Base-by-base conservation (phyloP, 2,888 invertebrate genomes). In the Hipparchia semele region DNA sequence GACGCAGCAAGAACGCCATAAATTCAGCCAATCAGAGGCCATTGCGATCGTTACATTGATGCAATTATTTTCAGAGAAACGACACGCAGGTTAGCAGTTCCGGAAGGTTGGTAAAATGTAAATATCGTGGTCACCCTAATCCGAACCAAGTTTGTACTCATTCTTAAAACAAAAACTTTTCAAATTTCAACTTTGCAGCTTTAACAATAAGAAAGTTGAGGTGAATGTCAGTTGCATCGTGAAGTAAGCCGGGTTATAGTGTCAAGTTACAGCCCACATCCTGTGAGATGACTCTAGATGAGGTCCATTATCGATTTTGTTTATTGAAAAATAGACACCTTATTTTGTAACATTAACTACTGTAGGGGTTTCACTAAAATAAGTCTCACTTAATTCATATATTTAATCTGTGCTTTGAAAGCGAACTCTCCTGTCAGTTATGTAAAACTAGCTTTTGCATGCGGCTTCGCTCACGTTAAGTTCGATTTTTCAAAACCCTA, bases 211-310 rank as follows among this genome's bases (percentile, higher is more conserved):
- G 68, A 69, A 2, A 39, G 8, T 61, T 10, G 9, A 23, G 23
- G 60, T 67, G n/a, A 45, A 23, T n/a, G n/a, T 68, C 51, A 10
- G 61, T 10, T 56, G 33, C 49, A 73, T 60, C 49, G 13, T 66
- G 60, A 45, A 58, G 59, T 73, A 73, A 53, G 75, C 75, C 59
- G 62, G 69, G 67, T 74, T 72, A 75, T 68, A 69, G 79, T 79
- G 76, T 80, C 79, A 77, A 62, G 79, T 81, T 80, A 79, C 81
- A 73, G 74, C 73, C 72, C 69, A 78, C 79, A 79, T 81, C 81
- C 79, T 79, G 79, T 64, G 72, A 77, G 78, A 71, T 39, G 39
- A 39, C 39, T 39, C 3, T 2, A 39, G 39, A 39, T 68, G 76
- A 69, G 73, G 70, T 72, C 73, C 71, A 71, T 53, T 69, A 73